Evolutionary conservation across 2,888 invertebrate species (phyloP), one percentile per base, ranked within the genome.

Genomic region (Thereva unica): DNA sequence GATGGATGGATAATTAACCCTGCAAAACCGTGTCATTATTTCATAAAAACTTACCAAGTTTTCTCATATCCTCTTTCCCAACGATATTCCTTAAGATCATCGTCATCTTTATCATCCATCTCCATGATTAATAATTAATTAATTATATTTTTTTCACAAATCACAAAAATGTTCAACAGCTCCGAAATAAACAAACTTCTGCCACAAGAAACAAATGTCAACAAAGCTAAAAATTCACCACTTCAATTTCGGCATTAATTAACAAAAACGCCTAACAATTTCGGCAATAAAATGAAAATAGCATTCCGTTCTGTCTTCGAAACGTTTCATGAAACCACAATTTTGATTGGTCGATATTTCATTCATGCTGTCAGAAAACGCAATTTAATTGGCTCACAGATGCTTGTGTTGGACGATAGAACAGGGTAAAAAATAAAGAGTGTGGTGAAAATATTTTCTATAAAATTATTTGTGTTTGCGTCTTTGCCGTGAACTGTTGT

Each of bases 51-150:
- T 82, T 82, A 92, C 94, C 95, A 95, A 77, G 95, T 95, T 82
- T 94, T 95, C 78, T 95, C 95, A 79, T 95, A 95, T 73, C 95
- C 95, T 59, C 93, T 93, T 80, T 95, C 95, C 95, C 95, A 95
- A 64, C 95, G 87, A 78, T 95, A 95, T 78, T 94, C 95, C 75
- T 93, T 93, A 37, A 87, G 85, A 78, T 93, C 92, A 54, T 91
- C 92, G 69, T 92, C 93, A 68, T 92, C 92, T 35, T 44, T 67
- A 53, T n/a, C n/a, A 53, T 38, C 8, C 23, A 49, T 49, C 41
- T 55, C 23, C 23, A 23, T 23, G 23, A 23, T 23, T 23, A 23
- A 23, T 23, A 23, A 23, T 23, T 23, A 23, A 23, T 23, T 23
- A 23, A 23, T 23, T 23, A 23, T 23, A 23, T 23, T 2, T 23